These are phyloP conservation scores for Aspiorhynchus laticeps DNA, from an alignment of 2,113 vertebrate genomes.

Conservation along the genomic window DNA sequence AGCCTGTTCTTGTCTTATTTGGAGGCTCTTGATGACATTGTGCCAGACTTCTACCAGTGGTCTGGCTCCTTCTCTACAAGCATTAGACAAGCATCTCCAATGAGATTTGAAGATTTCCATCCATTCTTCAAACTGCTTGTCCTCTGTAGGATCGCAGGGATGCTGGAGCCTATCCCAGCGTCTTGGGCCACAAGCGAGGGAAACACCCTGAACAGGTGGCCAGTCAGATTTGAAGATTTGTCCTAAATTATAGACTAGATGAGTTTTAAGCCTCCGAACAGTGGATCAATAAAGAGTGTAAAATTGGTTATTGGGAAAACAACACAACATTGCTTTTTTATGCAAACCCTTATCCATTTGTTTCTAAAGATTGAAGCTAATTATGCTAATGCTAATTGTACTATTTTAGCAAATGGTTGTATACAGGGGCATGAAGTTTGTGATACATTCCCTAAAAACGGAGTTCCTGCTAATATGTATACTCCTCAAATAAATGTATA, in stretches of 20 bases:
- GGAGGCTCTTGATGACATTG: background rate
- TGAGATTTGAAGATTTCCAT: constrained; percentile 2
- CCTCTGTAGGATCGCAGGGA: background rate
- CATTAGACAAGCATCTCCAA: background rate
- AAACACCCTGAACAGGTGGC: background rate
- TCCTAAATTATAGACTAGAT: background rate
- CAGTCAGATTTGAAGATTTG: background rate
- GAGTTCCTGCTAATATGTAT: background rate
- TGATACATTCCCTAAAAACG: background rate
- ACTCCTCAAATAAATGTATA: background rate
- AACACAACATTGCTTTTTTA: background rate
- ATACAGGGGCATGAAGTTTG: background rate
- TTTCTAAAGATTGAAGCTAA: background rate
- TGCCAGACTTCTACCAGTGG: background rate
- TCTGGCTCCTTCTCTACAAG: background rate
- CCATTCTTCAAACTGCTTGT: background rate
- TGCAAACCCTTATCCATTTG: background rate
- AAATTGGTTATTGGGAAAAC: background rate
- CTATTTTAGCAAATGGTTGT: background rate
- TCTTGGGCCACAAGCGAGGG: background rate
- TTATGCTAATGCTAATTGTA: background rate
- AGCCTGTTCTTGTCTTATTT: background rate
- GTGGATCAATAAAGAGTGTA: background rate
- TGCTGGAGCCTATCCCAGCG: background rate
- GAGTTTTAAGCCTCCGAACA: background rate